phyloP scores from a whole-genome alignment of 1,140 invertebrate genomes.

The Aphis gossypii region DNA sequence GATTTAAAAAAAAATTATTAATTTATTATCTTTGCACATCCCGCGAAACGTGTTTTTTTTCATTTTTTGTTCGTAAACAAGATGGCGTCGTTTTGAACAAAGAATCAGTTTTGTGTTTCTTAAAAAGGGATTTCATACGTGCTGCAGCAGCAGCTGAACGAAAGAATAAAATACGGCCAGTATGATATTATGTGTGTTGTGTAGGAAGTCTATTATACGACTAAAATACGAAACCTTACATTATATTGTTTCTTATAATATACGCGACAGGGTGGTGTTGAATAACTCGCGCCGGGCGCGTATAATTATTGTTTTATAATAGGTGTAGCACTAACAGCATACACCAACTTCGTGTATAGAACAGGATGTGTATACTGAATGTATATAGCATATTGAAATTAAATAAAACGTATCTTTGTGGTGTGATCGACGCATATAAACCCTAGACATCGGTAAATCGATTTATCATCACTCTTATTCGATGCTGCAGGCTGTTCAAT shows the following conservation, averaged over 20 bases:
- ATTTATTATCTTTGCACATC: neutral
- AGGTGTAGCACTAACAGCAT: neutral
- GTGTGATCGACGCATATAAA: neutral
- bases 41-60: neutral
- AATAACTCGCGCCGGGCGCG: neutral
- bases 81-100: conserved; percentile 44
- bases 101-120: conserved; percentile 25
- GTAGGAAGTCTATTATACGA: conserved; percentile 28
- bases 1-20: neutral
- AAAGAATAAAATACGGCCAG: conserved; percentile 22
- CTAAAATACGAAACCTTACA: conserved; percentile 39
- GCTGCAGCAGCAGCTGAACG: conserved; percentile 22
- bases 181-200: conserved; percentile 17
- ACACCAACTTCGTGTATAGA: neutral
- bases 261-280: neutral
- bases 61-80: conserved; percentile 25
- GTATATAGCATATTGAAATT: neutral
- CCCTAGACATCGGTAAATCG: neutral
- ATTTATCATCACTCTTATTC: neutral
- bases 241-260: conserved; percentile 44
- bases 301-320: neutral
- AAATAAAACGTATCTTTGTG: neutral
- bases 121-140: conserved; percentile 38
- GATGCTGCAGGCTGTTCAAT: neutral
- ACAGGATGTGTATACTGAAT: neutral